A percentile compares a stretch with the other conserved stretches of the same genome.
Conservation (phyloP, 64 coral and sea anemone genomes). For the Pocillopora damicornis region DNA sequence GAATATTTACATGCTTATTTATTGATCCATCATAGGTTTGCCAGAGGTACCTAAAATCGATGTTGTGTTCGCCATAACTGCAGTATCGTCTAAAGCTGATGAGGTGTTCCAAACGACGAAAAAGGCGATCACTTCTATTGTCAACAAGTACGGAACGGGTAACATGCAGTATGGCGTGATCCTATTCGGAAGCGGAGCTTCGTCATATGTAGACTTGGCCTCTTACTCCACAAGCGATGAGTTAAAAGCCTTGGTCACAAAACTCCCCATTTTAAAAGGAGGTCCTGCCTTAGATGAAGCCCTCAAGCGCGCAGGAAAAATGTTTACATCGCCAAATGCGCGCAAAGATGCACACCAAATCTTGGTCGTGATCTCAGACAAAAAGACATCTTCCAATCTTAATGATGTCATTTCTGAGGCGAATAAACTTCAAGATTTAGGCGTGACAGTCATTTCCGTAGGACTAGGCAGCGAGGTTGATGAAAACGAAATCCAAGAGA, state of each 20-base stretch:
- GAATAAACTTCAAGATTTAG: conserved; percentile 44
- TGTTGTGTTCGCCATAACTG: conserved; percentile 42
- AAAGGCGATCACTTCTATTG: conserved; percentile 5
- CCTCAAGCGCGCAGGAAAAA: not conserved
- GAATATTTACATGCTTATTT: not conserved
- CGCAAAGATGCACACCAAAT: conserved; percentile 39
- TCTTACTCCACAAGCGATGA: conserved; percentile 12
- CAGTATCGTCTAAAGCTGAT: conserved; percentile 25
- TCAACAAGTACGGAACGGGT: conserved; percentile 35
- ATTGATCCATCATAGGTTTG: not conserved
- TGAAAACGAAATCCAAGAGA: conserved; percentile 36
- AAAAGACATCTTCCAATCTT: conserved; percentile 24
- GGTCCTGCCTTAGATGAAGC: conserved; percentile 38
- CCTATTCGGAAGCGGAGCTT: conserved; percentile 15
- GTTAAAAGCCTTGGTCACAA: not conserved
- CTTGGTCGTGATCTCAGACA: conserved; percentile 70
- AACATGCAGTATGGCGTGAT: conserved; percentile 34
- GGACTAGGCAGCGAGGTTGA: conserved; percentile 50
- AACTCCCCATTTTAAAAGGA: not conserved
- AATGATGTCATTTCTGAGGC: conserved; percentile 19
- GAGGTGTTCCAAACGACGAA: conserved; percentile 37
- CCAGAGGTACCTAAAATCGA: conserved; percentile 33
- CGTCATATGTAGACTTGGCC: not conserved
- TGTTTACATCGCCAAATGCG: conserved; percentile 11
- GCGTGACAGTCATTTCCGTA: conserved; percentile 51